phyloP scores from a whole-genome alignment of 37 sponge, comb jelly and placozoan genomes.

The Corticium candelabrum region DNA sequence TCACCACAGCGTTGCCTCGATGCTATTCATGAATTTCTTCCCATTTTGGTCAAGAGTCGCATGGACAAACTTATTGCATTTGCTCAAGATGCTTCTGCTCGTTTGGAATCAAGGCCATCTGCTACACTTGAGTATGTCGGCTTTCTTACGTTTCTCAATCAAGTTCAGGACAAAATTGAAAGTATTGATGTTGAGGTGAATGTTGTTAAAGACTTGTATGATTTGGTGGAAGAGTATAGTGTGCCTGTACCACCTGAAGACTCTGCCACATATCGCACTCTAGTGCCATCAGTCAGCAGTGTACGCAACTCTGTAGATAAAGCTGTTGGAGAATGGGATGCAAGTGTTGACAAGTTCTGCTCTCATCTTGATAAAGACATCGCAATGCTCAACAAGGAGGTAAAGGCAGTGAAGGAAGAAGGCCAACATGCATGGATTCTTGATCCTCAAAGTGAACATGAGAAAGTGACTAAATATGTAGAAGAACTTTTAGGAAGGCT shows the following conservation, averaged over 20 bases:
- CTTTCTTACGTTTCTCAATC: slow-evolving; percentile 68
- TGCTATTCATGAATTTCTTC: slow-evolving; percentile 68
- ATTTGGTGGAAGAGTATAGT: slow-evolving; percentile 75
- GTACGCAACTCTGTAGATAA: slow-evolving; percentile 75
- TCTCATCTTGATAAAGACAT: slow-evolving; percentile 84
- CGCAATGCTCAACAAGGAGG: slow-evolving; percentile 64
- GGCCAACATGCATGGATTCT: slow-evolving; percentile 71
- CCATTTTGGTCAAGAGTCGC: slow-evolving; percentile 63
- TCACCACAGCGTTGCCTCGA: slow-evolving; percentile 85
- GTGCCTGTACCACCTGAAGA: slow-evolving; percentile 93
- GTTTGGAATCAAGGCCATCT: slow-evolving; percentile 70
- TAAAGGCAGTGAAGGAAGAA: slow-evolving; percentile 74
- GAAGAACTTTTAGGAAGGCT: slow-evolving; percentile 41
- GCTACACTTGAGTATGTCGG: slow-evolving; percentile 85
- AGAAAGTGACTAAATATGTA: slow-evolving; percentile 43
- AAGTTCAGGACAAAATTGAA: slow-evolving; percentile 52
- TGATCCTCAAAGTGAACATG: slow-evolving; percentile 54
- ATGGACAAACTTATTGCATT: slow-evolving; percentile 62
- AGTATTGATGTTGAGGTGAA: slow-evolving; percentile 61
- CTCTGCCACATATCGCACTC: slow-evolving; percentile 80
- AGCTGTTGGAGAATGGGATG: slow-evolving; percentile 72
- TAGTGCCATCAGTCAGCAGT: slow-evolving; percentile 66
- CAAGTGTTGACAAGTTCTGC: slow-evolving; percentile 82
- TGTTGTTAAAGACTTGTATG: slow-evolving; percentile 76
- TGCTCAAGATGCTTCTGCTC: slow-evolving; percentile 76